Percentiles rank a stretch among this genome's conserved stretches.
These are phyloP conservation scores for Buteo buteo DNA, from an alignment of 2,113 vertebrate genomes.

Conservation along the genomic window DNA sequence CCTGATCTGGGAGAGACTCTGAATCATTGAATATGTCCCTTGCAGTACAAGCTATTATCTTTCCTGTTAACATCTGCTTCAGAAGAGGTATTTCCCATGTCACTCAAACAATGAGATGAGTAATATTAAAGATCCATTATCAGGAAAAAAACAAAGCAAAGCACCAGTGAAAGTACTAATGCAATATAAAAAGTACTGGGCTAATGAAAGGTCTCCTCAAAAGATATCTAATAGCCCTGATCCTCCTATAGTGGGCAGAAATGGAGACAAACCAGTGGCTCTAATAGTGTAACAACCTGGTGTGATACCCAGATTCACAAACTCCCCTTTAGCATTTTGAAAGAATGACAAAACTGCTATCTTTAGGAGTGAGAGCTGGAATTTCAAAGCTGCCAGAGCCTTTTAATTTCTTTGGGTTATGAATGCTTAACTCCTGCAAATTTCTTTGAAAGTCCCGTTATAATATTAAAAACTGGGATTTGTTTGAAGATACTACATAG, in stretches of 20 bases:
- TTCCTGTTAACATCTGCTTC: not conserved
- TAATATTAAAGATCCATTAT: not conserved
- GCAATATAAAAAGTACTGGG: not conserved
- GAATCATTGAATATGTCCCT: not conserved
- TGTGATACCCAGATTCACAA: not conserved
- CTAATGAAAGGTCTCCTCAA: not conserved
- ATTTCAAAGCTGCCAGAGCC: not conserved
- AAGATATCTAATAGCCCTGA: not conserved
- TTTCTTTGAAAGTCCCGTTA: conserved; percentile 5
- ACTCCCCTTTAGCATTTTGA: not conserved
- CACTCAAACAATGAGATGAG: not conserved
- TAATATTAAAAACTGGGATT: not conserved
- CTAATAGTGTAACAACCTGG: not conserved
- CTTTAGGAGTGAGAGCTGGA: not conserved
- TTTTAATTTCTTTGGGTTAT: not conserved
- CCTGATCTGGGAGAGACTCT: not conserved
- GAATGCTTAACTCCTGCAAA: not conserved
- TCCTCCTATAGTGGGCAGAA: not conserved
- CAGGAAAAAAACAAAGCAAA: not conserved
- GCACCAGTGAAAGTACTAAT: not conserved
- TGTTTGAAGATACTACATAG: not conserved
- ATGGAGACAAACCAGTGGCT: not conserved
- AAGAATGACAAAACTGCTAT: not conserved
- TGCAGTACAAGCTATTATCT: not conserved
- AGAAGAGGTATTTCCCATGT: not conserved